These are phyloP conservation scores for Phenganax stokvisi DNA, from an alignment of 92 coral and sea anemone genomes.

Conservation along the genomic window DNA sequence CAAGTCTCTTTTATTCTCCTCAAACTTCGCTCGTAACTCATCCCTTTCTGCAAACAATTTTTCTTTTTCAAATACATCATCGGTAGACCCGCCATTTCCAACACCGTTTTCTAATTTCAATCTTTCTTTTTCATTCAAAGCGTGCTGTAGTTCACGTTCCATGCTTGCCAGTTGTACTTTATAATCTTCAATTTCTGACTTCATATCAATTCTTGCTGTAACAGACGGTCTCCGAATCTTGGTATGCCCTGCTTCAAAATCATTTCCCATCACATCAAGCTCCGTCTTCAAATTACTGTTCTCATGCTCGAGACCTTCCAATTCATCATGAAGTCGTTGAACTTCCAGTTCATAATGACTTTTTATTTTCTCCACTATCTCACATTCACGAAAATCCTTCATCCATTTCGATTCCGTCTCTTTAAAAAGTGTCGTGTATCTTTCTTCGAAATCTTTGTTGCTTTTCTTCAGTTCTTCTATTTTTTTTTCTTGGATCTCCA, in stretches of 20 bases:
- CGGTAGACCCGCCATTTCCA: background rate
- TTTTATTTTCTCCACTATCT: slow-evolving; percentile 31
- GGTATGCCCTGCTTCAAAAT: slow-evolving; percentile 45
- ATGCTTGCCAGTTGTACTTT: slow-evolving; percentile 56
- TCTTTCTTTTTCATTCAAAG: slow-evolving; percentile 33
- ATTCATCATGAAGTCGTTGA: slow-evolving; percentile 61
- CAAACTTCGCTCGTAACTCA: slow-evolving; percentile 38
- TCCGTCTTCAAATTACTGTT: slow-evolving; percentile 76
- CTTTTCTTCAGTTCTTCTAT: slow-evolving; percentile 58
- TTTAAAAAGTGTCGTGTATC: slow-evolving; percentile 11
- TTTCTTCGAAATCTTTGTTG: slow-evolving; percentile 46
- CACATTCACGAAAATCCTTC: slow-evolving; percentile 23
- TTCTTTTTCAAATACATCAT: slow-evolving; percentile 17
- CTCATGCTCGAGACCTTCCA: slow-evolving; percentile 73
- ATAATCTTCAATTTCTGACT: slow-evolving; percentile 29
- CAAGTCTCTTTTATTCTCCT: slow-evolving; percentile 29
- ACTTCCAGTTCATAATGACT: slow-evolving; percentile 50
- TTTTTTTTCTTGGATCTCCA: slow-evolving; percentile 50
- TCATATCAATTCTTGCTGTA: slow-evolving; percentile 28
- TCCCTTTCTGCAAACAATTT: background rate
- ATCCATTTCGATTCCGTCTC: slow-evolving; percentile 31
- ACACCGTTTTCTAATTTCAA: slow-evolving; percentile 19
- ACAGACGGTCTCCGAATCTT: slow-evolving; percentile 10
- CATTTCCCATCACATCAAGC: slow-evolving; percentile 72
- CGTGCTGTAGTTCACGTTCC: slow-evolving; percentile 34